Evolutionary conservation across 2,113 vertebrate species (phyloP), one percentile per base, ranked within the genome.

Genomic region (Protobothrops mucrosquamatus): DNA sequence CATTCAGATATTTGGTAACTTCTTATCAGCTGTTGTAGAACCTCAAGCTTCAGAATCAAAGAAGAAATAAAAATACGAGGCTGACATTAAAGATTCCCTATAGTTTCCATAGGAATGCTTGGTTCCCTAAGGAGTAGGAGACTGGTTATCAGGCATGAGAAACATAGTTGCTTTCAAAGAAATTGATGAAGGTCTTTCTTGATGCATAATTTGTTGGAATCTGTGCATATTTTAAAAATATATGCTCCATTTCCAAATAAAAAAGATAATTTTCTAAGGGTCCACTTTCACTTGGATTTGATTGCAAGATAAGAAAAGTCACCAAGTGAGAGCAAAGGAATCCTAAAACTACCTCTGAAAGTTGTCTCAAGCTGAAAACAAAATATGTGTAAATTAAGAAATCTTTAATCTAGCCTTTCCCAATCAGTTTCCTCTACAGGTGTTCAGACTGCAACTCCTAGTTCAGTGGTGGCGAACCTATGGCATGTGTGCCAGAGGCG

Each of bases 11-110:
- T 57, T 20, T 86, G 57, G n/a, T 12, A 92, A 39, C 43, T 90
- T 89, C 0, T 89, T 14, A 85, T 54, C 5, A 43, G 54, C 55
- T 92, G 57, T 51, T 1, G 0, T 4, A 0, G 39, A 9, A 2
- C 43, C 90, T 88, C 57, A 92, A 18, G 18, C 48, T 94, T 61
- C 39, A 12, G 94, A 94, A 34, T 46, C 55, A 93, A 89, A 91
- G 52, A 34, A 43, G 22, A 87, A 57, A 3, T 91, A 54, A 6
- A 6, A 20, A 87, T 87, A 51, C 34, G 24, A 24, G 39, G 23
- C 3, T 0, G 9, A 12, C 54, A 23, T 91, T 92, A 20, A 91
- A 0, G n/a, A 55, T 10, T 23, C 54, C 57, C 90, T 85, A 90
- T 43, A 11, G 0, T 46, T 0, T 64, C 34, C 46, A 4, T 69